These are phyloP conservation scores for Quadroppia sp. DNA, from an alignment of 2,888 invertebrate genomes.

Conservation along the genomic window DNA sequence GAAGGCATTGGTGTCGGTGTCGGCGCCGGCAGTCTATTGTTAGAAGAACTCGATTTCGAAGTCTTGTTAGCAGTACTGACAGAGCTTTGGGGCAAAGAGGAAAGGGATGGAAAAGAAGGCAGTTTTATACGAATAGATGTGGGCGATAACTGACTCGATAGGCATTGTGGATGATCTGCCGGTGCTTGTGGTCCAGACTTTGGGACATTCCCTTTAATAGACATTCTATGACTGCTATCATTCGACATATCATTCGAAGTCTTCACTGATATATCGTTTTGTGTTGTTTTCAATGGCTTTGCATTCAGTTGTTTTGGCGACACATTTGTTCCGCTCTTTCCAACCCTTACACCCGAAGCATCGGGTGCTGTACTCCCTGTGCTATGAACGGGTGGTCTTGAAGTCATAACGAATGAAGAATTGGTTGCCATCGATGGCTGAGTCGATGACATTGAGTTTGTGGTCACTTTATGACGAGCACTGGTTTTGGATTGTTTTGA, in stretches of 20 bases:
- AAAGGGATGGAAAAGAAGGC: slow-evolving; percentile 30
- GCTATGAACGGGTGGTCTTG: background rate
- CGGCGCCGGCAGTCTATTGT: slow-evolving; percentile 5
- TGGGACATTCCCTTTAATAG: background rate
- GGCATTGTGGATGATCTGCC: background rate
- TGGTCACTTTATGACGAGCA: background rate
- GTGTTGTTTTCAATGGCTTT: slow-evolving; percentile 7
- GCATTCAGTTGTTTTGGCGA: background rate
- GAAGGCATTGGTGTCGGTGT: background rate
- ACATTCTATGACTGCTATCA: slow-evolving; percentile 1
- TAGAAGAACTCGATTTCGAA: background rate
- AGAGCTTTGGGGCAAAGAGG: slow-evolving; percentile 25
- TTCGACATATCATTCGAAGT: background rate
- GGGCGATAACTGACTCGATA: slow-evolving; percentile 22
- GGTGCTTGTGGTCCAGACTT: background rate
- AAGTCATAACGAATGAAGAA: background rate
- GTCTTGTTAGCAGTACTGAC: background rate
- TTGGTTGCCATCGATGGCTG: background rate
- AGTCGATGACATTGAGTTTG: background rate
- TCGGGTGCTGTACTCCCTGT: background rate
- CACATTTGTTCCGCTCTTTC: background rate
- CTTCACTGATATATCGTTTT: slow-evolving; percentile 1
- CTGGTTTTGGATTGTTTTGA: background rate
- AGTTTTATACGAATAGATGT: slow-evolving; percentile 39
- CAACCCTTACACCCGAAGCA: background rate